These are phyloP conservation scores for Podarcis lilfordi DNA, from an alignment of 2,797 vertebrate species.

Conservation along the genomic window DNA sequence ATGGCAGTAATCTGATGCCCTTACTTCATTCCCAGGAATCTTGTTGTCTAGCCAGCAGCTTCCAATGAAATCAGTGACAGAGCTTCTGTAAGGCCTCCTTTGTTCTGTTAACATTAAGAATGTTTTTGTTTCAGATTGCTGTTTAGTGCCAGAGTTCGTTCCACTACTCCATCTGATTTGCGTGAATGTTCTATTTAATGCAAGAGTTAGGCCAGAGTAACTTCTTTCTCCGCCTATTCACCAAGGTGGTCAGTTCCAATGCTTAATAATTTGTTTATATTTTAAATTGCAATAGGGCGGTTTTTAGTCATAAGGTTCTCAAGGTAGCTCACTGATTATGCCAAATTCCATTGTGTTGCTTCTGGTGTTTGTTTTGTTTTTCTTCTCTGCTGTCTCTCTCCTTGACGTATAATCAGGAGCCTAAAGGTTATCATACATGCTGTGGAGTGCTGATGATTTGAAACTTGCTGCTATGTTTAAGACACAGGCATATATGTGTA, in stretches of 20 bases:
- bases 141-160: neutral
- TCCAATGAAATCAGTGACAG: neutral
- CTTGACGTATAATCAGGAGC: neutral
- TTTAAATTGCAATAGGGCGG: neutral
- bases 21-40: neutral
- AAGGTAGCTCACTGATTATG: neutral
- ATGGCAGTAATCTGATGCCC: neutral
- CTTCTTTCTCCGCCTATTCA: neutral
- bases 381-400: neutral
- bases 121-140: neutral
- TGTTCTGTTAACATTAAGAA: neutral
- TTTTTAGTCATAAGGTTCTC: neutral
- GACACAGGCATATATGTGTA: too few relatives aligned
- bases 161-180: neutral
- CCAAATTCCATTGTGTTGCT: neutral
- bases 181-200: neutral
- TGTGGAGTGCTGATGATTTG: neutral
- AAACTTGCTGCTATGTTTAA: neutral
- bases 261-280: neutral
- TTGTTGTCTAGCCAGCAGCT: neutral
- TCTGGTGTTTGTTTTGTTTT: neutral
- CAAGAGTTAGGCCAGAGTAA: neutral
- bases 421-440: neutral
- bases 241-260: neutral
- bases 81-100: slow-evolving; percentile 12